Conservation (phyloP, 2,113 vertebrate species). For the Pica pica region DNA sequence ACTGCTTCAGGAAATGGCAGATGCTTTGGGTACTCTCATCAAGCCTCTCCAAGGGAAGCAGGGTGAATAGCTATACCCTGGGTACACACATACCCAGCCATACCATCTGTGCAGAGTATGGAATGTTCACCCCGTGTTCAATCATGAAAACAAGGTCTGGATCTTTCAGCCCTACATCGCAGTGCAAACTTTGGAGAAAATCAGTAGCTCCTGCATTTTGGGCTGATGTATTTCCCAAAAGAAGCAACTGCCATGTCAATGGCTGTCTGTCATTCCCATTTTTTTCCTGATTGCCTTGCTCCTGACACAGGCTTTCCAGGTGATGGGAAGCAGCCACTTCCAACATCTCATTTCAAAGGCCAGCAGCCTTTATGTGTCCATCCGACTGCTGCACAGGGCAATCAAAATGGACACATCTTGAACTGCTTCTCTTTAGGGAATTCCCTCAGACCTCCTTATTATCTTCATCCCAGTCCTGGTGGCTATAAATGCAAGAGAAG, state of each 20-base stretch:
- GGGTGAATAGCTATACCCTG: neutral
- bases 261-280: neutral
- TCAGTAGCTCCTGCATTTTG: neutral
- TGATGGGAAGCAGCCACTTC: neutral
- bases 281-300: neutral
- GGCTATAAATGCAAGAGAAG: neutral
- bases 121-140: neutral
- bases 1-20: neutral
- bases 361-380: neutral
- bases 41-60: neutral
- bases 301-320: neutral
- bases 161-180: neutral
- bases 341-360: neutral
- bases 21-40: neutral
- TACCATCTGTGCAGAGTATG: accelerated
- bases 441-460: neutral
- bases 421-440: neutral
- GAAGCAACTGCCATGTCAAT: neutral
- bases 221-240: neutral
- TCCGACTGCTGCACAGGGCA: neutral
- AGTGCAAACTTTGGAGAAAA: neutral
- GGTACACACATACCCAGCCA: no score
- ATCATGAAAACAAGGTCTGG: neutral
- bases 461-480: neutral
- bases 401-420: neutral